Evolutionary conservation across 2,797 vertebrate genomes (phyloP), one percentile per base, ranked within the genome.

Genomic region (Pelodytes ibericus): DNA sequence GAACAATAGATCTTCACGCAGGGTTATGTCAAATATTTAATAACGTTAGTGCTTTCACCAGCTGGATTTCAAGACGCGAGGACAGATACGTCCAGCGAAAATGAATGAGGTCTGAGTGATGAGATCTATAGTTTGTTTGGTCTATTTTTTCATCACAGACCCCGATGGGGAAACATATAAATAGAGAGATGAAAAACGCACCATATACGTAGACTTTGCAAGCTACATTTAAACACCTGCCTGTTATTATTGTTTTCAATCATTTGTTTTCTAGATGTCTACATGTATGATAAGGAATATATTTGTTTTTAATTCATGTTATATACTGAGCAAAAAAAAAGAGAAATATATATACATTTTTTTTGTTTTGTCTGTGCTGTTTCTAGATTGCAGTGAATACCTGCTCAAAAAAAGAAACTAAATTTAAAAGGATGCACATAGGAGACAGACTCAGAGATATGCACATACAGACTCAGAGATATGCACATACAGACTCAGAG

Each of bases 91-190:
- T 6, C 6, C n/a, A 24, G 33, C 33, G 0, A 64, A 10, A 26
- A 51, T 20, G 29, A 69, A 69, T 33, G 4, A 53, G 29, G 44
- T 5, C 18, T 3, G 16, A 30, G 47, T 33, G 66, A 6, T 69
- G 47, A 69, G 8, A 31, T 9, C 30, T 49, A 10, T 61, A 69
- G 79, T 71, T 74, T 70, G 29, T 41, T 77, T n/a, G 72, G 58
- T 26, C 71, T 56, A 76, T 29, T 59, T 3, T 16, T 16, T 36
- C 15, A 65, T 49, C 64, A 53, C 44, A 80, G 72, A 10, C 3
- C 58, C 33, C 51, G 64, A 13, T 10, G 20, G 2, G 4, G 29
- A n/a, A 18, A 24, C 20, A 36, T 1, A 22, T n/a, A 53, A 6
- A 7, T 2, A 24, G 4, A 53, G 49, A 53, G 49, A 53, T 18